Percentiles rank a stretch among this genome's conserved stretches.
phyloP scores from a whole-genome alignment of 2,797 vertebrate species.

The Hapalemur alaotrensis region DNA sequence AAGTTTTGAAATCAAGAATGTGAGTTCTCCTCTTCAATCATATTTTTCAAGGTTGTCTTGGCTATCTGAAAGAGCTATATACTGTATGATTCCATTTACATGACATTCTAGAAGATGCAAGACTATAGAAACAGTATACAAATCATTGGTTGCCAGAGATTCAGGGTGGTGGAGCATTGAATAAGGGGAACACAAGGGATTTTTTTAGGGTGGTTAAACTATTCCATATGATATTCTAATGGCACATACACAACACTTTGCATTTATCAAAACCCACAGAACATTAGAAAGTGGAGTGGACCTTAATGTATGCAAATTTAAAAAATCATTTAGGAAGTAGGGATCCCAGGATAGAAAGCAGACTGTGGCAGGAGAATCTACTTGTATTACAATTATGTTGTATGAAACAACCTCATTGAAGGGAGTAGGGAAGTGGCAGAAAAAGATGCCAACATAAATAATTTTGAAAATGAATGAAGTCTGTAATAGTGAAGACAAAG shows the following conservation, averaged over 20 bases:
- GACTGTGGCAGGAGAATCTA: not conserved
- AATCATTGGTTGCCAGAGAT: not conserved
- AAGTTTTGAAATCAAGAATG: not conserved
- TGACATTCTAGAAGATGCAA: not conserved
- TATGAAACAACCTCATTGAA: not conserved
- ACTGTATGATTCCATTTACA: not conserved
- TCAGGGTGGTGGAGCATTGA: not conserved
- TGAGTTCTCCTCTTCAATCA: not conserved
- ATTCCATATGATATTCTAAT: not conserved
- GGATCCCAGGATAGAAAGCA: not conserved
- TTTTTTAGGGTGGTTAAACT: not conserved
- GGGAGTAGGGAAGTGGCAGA: not conserved
- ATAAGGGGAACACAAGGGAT: not conserved
- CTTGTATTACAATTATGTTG: not conserved
- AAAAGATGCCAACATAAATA: not conserved
- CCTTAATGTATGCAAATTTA: not conserved
- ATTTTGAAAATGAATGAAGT: not conserved
- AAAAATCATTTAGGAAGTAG: not conserved
- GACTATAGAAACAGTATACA: not conserved
- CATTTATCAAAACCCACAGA: not conserved
- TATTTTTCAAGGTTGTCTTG: not conserved
- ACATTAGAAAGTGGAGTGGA: not conserved
- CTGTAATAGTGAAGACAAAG: not conserved
- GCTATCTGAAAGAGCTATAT: not conserved
- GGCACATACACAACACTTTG: not conserved